These are phyloP conservation scores for Cichladusa arquata DNA, from an alignment of 2,113 vertebrate genomes.

Conservation along the genomic window DNA sequence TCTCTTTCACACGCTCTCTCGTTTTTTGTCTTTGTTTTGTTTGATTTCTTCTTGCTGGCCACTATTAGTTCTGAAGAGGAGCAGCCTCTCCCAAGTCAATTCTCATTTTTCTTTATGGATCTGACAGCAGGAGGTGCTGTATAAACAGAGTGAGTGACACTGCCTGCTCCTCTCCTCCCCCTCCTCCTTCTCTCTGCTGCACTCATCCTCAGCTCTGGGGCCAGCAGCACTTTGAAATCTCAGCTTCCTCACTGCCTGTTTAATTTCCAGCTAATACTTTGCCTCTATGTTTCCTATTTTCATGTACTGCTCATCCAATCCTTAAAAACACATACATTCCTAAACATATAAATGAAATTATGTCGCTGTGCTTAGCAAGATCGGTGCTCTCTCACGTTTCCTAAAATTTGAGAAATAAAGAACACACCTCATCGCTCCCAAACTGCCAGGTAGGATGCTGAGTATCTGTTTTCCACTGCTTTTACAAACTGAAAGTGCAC, in stretches of 20 bases:
- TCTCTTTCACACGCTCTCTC: not conserved
- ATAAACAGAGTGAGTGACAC: slow-evolving; percentile 59
- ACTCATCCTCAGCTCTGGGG: slow-evolving; percentile 38
- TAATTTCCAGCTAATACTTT: not conserved
- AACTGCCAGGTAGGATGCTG: not conserved
- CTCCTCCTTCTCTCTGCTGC: not conserved
- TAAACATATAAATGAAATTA: not conserved
- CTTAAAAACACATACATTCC: not conserved
- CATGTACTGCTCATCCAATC: not conserved
- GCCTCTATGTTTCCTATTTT: not conserved
- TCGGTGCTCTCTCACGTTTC: not conserved
- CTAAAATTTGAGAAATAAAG: not conserved
- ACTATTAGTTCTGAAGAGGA: not conserved
- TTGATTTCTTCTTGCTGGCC: slow-evolving; percentile 22
- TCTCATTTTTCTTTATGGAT: slow-evolving; percentile 26
- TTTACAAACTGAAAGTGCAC: not conserved
- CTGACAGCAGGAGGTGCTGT: slow-evolving; percentile 79
- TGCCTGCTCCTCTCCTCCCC: not conserved
- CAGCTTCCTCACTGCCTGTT: not conserved
- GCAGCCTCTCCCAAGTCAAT: not conserved
- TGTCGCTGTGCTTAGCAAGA: not conserved
- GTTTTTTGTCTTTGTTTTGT: not conserved
- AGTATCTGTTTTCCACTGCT: not conserved
- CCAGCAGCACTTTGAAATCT: not conserved
- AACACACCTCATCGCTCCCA: not conserved